Conservation (phyloP, 1,140 invertebrate genomes). For the Piezodorus guildinii region DNA sequence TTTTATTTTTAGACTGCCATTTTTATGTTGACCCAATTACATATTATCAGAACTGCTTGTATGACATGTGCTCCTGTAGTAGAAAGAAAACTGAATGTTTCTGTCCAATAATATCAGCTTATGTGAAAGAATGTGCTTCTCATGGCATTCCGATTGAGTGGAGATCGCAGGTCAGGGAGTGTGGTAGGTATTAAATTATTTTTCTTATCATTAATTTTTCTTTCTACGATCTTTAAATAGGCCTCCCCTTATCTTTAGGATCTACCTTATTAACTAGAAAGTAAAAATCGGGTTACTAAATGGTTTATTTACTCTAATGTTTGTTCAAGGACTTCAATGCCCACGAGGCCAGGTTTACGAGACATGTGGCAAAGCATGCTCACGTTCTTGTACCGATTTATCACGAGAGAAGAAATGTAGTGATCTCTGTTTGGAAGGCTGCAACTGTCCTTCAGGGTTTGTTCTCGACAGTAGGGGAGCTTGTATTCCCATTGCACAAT, state of each 20-base stretch:
- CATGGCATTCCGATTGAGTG: constrained; percentile 59
- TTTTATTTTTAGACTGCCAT: constrained; percentile 53
- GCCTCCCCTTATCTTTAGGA: too few relatives aligned
- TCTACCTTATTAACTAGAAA: too few relatives aligned
- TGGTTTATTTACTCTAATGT: too few relatives aligned
- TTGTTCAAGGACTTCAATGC: constrained; percentile 50
- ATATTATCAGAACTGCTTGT: constrained; percentile 70
- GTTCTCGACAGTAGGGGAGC: constrained; percentile 55
- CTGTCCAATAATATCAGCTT: constrained; percentile 67
- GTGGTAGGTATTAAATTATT: constrained; percentile 39
- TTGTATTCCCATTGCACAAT: constrained; percentile 63
- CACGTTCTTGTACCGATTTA: constrained; percentile 55
- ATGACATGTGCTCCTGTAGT: constrained; percentile 72
- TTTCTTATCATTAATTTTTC: background rate
- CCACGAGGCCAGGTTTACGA: constrained; percentile 65
- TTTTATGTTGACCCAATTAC: constrained; percentile 62
- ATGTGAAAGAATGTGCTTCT: constrained; percentile 64
- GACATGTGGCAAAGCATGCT: constrained; percentile 63
- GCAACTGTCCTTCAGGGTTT: constrained; percentile 68
- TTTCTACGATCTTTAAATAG: too few relatives aligned
- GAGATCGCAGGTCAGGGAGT: constrained; percentile 63
- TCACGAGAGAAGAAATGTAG: constrained; percentile 34
- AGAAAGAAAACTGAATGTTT: constrained; percentile 46
- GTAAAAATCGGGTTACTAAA: too few relatives aligned
- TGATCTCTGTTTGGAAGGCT: constrained; percentile 70